Percentiles rank a stretch among this genome's conserved stretches.
Conservation (phyloP, 2,113 vertebrate genomes). For the Phoxinus phoxinus region DNA sequence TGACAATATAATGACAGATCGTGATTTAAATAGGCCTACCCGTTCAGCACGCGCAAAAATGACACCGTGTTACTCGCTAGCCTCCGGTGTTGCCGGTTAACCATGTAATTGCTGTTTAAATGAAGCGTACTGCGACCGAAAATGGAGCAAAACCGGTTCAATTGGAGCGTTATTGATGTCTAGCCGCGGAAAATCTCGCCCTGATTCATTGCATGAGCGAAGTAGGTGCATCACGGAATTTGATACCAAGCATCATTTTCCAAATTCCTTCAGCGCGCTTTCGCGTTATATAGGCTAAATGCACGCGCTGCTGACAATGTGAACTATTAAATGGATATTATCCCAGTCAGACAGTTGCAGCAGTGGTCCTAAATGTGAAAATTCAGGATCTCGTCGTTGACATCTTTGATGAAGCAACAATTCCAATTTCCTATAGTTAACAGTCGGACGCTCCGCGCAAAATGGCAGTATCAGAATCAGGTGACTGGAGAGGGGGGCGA, state of each 20-base stretch:
- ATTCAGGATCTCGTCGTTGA: slow-evolving; percentile 57
- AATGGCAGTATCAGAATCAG: slow-evolving; percentile 82
- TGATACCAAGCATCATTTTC: slow-evolving; percentile 42
- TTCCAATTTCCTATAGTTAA: slow-evolving; percentile 61
- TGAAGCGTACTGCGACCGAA: not conserved
- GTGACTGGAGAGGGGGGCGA: slow-evolving; percentile 74
- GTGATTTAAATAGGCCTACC: slow-evolving; percentile 40
- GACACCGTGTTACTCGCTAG: slow-evolving; percentile 50
- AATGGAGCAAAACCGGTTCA: not conserved
- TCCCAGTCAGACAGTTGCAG: slow-evolving; percentile 8
- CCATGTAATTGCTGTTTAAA: slow-evolving; percentile 56
- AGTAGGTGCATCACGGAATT: slow-evolving; percentile 35
- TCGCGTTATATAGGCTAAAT: not conserved
- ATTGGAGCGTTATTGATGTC: not conserved
- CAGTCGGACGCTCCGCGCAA: slow-evolving; percentile 77
- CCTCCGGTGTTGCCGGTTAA: slow-evolving; percentile 60
- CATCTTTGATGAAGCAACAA: slow-evolving; percentile 60
- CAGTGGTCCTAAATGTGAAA: slow-evolving; percentile 10
- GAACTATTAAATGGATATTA: not conserved
- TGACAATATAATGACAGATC: slow-evolving; percentile 32
- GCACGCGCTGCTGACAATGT: not conserved
- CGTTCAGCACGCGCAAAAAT: slow-evolving; percentile 45
- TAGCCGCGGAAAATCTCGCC: slow-evolving; percentile 37
- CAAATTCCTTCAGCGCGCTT: slow-evolving; percentile 52
- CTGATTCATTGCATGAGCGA: slow-evolving; percentile 12